Conservation (phyloP, 2,888 invertebrate genomes). For the Xestia sexstrigata region DNA sequence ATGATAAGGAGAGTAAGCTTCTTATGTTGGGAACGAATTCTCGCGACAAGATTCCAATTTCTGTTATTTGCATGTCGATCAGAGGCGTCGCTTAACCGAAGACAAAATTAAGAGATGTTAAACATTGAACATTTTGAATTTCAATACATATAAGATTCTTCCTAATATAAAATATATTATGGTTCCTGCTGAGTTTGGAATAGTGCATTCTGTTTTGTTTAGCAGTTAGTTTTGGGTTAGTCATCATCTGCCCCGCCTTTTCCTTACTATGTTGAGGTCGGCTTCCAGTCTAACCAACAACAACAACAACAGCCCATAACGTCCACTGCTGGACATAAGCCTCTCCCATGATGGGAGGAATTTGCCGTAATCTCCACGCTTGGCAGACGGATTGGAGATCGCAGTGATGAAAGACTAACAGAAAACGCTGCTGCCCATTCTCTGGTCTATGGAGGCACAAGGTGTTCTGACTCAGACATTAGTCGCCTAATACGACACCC, state of each 20-base stretch:
- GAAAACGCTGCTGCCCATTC: no score
- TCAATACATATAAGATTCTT: background rate
- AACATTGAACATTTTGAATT: slow-evolving; percentile 2
- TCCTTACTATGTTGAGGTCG: background rate
- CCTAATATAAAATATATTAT: background rate
- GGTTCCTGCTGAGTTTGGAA: background rate
- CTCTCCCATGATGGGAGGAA: no score
- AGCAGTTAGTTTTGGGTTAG: background rate
- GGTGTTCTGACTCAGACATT: no score
- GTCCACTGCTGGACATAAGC: no score
- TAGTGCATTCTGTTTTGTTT: background rate
- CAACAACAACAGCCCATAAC: no score
- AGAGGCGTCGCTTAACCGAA: background rate
- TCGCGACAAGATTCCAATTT: slow-evolving; percentile 12
- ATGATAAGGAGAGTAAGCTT: slow-evolving; percentile 17
- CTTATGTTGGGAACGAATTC: slow-evolving; percentile 15
- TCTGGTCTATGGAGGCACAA: no score
- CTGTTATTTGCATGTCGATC: slow-evolving; percentile 23
- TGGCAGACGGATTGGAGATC: no score
- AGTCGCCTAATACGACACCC: no score
- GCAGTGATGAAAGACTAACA: no score
- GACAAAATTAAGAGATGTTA: background rate
- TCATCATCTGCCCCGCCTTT: background rate
- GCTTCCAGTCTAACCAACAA: background rate
- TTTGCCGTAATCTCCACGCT: no score